phyloP scores from a whole-genome alignment of 2,888 invertebrate genomes.

The Ennomos fuscantarius region DNA sequence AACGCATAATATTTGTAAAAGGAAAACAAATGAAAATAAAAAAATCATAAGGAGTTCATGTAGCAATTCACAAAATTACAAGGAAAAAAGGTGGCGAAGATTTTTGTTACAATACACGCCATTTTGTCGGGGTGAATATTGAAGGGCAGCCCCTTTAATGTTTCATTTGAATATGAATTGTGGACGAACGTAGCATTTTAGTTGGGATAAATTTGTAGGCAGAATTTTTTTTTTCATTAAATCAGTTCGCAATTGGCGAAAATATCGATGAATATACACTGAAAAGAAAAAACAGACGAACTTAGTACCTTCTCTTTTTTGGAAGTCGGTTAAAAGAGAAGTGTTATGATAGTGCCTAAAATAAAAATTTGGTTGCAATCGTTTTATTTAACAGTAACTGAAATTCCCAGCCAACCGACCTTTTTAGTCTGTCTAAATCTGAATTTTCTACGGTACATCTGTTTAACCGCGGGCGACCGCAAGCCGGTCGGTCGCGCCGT shows the following conservation, averaged over 20 bases:
- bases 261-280: too few relatives aligned
- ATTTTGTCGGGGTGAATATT: conserved; percentile 1
- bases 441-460: conserved; percentile 34
- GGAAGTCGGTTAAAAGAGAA: too few relatives aligned
- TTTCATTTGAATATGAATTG: conserved; percentile 16
- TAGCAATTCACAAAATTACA: conserved; percentile 24
- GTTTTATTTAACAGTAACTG: conserved; percentile 1
- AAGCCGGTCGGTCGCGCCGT: conserved; percentile 35
- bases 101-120: conserved; percentile 17
- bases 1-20: conserved; percentile 9
- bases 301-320: too few relatives aligned
- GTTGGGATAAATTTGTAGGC: neutral
- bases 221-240: too few relatives aligned
- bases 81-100: conserved; percentile 10
- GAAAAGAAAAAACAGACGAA: too few relatives aligned
- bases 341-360: too few relatives aligned
- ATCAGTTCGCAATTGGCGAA: too few relatives aligned
- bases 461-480: conserved; percentile 37
- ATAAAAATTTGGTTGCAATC: conserved; percentile 7
- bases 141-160: neutral
- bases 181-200: neutral
- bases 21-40: conserved; percentile 16
- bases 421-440: conserved; percentile 31
- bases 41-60: conserved; percentile 22
- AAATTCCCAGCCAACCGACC: conserved; percentile 5